These are phyloP conservation scores for Pachypeltis micranthus DNA, from an alignment of 1,140 invertebrate species.

Conservation along the genomic window DNA sequence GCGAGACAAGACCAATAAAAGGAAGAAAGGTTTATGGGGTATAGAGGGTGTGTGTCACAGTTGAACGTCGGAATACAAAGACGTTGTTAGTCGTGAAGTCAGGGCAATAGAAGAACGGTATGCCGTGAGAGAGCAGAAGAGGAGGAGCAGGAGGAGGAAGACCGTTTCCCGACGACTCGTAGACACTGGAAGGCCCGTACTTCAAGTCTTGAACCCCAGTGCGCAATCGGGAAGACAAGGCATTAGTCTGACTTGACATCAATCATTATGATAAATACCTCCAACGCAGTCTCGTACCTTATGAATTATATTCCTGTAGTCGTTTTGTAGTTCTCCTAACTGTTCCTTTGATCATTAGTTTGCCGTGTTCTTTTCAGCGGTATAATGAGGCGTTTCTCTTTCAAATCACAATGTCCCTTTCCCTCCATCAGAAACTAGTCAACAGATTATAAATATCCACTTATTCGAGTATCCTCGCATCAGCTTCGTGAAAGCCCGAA, in stretches of 20 bases:
- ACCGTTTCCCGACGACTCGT: no score
- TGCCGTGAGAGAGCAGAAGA: not conserved
- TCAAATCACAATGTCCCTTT: no score
- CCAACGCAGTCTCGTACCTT: not conserved
- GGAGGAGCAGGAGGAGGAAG: not conserved
- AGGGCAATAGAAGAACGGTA: no score
- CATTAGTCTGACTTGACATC: not conserved
- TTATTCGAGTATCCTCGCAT: no score
- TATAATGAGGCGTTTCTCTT: not conserved
- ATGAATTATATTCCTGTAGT: not conserved
- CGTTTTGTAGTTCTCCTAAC: not conserved
- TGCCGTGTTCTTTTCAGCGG: not conserved
- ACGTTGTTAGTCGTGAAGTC: no score
- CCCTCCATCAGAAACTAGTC: no score
- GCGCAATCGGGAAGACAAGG: not conserved
- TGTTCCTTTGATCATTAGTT: not conserved
- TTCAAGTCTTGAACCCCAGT: not conserved
- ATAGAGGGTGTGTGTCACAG: no score
- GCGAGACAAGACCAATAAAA: no score
- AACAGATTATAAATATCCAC: no score
- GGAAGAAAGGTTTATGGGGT: no score
- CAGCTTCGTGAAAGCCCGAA: no score
- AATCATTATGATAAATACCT: not conserved
- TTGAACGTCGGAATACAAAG: no score
- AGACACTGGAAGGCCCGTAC: not conserved